Evolutionary conservation across 2,888 invertebrate species (phyloP).

Genomic region (Acrocera orbiculus): DNA sequence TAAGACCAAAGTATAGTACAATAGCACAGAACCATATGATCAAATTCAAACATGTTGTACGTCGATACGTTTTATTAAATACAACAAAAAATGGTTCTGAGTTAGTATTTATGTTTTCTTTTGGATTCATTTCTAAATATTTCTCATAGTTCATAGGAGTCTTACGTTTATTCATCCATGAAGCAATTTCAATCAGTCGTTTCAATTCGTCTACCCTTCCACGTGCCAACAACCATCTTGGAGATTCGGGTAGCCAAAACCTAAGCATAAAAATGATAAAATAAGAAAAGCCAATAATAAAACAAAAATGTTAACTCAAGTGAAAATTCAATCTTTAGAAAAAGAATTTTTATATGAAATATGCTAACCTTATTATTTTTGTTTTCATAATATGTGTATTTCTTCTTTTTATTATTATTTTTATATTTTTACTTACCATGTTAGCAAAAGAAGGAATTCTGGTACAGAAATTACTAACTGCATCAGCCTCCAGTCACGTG

Average conservation of each 20-base stretch:
- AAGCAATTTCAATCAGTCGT: constrained; percentile 44
- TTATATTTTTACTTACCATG: constrained; percentile 32
- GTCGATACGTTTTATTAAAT: constrained; percentile 44
- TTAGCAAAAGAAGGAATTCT: constrained; percentile 34
- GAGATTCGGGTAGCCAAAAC: constrained; percentile 60
- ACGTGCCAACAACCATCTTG: constrained; percentile 56
- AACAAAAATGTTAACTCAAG: neutral
- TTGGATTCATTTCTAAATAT: constrained; percentile 27
- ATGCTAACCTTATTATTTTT: neutral
- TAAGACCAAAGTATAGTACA: constrained; percentile 60
- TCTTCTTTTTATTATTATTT: neutral
- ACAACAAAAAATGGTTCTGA: constrained; percentile 42
- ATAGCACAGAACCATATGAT: constrained; percentile 58
- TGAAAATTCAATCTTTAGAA: neutral
- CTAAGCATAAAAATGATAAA: constrained; percentile 28
- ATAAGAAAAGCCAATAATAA: constrained; percentile 2
- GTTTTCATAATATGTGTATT: neutral
- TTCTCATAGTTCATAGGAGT: constrained; percentile 52
- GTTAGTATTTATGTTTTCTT: constrained; percentile 14
- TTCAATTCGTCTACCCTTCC: constrained; percentile 49
- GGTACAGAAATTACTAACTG: constrained; percentile 40
- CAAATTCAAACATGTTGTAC: constrained; percentile 48
- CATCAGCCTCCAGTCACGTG: constrained; percentile 38
- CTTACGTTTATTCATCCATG: constrained; percentile 42
- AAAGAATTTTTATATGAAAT: neutral